Evolutionary conservation across 2,888 invertebrate genomes (phyloP).

Genomic region (Caenorhabditis auriculariae): DNA sequence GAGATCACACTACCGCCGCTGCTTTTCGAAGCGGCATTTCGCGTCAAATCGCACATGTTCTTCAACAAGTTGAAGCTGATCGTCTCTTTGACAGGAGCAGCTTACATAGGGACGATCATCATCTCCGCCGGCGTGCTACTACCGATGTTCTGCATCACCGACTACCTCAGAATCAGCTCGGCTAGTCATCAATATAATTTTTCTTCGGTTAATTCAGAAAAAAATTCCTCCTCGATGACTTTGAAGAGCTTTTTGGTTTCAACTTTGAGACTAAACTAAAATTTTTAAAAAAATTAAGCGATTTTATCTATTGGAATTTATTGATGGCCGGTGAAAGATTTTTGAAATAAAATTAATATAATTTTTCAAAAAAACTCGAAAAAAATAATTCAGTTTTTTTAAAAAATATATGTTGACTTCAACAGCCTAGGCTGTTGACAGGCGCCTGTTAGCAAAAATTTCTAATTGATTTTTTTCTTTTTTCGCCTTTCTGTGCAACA

Average conservation of each 20-base stretch:
- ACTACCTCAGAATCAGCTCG: slow-evolving; percentile 1
- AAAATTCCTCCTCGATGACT: too few species aligned
- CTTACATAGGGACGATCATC: slow-evolving; percentile 13
- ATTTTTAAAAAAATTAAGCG: too few species aligned
- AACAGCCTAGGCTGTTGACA: too few species aligned
- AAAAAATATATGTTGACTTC: neutral
- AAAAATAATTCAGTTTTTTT: neutral
- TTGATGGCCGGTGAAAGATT: too few species aligned
- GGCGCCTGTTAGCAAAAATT: too few species aligned
- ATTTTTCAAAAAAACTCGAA: neutral
- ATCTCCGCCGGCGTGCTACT: slow-evolving; percentile 10
- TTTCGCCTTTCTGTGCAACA: too few species aligned
- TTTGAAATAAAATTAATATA: too few species aligned
- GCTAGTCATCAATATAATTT: neutral
- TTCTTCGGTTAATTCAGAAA: neutral
- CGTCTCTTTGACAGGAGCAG: slow-evolving; percentile 8
- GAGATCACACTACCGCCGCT: slow-evolving; percentile 64
- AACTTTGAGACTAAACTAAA: too few species aligned
- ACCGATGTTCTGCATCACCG: slow-evolving; percentile 10
- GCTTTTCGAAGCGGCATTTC: slow-evolving; percentile 66
- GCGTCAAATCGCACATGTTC: slow-evolving; percentile 65
- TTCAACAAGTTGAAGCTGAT: slow-evolving; percentile 35
- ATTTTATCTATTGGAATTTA: too few species aligned
- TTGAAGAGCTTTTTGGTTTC: too few species aligned
- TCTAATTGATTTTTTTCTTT: too few species aligned